Percentiles rank a stretch among this genome's conserved stretches.
Conservation (phyloP, 2,797 vertebrate species). For the Urophycis tenuis region DNA sequence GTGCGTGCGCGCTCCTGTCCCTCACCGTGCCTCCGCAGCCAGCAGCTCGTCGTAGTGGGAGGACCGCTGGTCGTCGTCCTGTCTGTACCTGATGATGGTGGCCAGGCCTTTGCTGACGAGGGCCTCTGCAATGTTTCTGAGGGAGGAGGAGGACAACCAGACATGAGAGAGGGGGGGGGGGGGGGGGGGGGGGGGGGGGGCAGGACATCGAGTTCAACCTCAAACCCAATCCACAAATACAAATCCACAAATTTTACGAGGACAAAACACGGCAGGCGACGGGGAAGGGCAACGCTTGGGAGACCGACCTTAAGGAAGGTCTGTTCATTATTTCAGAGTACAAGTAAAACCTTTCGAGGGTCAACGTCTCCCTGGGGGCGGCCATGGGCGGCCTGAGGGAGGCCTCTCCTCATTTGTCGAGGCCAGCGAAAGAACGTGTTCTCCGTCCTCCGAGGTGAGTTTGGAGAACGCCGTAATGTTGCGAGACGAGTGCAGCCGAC, state of each 20-base stretch:
- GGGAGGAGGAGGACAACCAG: constrained; percentile 8
- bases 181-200: background rate
- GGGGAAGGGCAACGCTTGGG: background rate
- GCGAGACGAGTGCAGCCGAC: constrained; percentile 2
- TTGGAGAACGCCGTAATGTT: background rate
- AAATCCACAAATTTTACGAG: background rate
- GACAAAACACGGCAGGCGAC: background rate
- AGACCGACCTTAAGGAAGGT: background rate
- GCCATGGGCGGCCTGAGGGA: background rate
- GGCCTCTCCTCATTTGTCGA: too few species aligned
- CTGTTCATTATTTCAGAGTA: background rate
- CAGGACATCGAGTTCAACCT: background rate
- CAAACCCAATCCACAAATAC: background rate
- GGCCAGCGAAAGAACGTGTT: too few species aligned
- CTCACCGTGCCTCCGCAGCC: constrained; percentile 90
- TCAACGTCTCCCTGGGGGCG: background rate
- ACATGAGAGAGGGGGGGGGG: background rate
- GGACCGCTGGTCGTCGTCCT: constrained; percentile 93
- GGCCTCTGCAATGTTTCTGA: constrained; percentile 95
- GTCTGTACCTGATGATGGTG: constrained; percentile 90
- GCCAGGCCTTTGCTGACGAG: constrained; percentile 95
- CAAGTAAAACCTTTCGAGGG: background rate
- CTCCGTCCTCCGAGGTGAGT: background rate
- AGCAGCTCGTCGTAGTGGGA: constrained; percentile 95
- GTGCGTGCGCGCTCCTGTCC: background rate